Conservation (phyloP, 2,888 invertebrate species). For the Plagiodera versicolora region DNA sequence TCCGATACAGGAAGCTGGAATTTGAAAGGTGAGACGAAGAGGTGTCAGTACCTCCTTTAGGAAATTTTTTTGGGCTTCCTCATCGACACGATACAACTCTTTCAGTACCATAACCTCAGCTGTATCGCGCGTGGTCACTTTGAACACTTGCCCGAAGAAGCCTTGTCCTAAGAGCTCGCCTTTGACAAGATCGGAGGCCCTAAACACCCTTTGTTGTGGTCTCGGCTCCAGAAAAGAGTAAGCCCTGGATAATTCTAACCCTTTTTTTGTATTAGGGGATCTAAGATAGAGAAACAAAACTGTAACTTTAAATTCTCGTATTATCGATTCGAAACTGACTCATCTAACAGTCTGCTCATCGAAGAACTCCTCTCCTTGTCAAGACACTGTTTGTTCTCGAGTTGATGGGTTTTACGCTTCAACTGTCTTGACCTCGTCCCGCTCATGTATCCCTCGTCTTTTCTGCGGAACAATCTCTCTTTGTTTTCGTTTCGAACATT, state of each 20-base stretch:
- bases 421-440: slow-evolving; percentile 66
- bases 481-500: slow-evolving; percentile 42
- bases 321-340: slow-evolving; percentile 54
- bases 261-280: slow-evolving; percentile 50
- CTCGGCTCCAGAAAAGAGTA: slow-evolving; percentile 80
- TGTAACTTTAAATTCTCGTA: neutral
- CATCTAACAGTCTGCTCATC: slow-evolving; percentile 80
- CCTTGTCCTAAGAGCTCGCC: slow-evolving; percentile 91
- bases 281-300: slow-evolving; percentile 40
- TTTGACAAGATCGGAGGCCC: slow-evolving; percentile 85
- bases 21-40: no score
- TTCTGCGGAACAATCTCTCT: slow-evolving; percentile 59
- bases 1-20: neutral
- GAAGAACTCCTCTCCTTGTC: slow-evolving; percentile 85
- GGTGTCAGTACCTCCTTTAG: slow-evolving; percentile 86
- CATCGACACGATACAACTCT: slow-evolving; percentile 87
- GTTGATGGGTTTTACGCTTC: slow-evolving; percentile 58
- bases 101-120: slow-evolving; percentile 95
- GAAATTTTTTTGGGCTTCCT: slow-evolving; percentile 92
- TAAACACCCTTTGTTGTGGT: slow-evolving; percentile 75
- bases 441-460: slow-evolving; percentile 64
- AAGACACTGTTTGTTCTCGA: slow-evolving; percentile 47
- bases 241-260: slow-evolving; percentile 75
- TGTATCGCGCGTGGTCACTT: slow-evolving; percentile 88
- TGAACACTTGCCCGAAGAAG: slow-evolving; percentile 91